phyloP scores from a whole-genome alignment of 2,797 vertebrate species.

The Enteromius argenteus region DNA sequence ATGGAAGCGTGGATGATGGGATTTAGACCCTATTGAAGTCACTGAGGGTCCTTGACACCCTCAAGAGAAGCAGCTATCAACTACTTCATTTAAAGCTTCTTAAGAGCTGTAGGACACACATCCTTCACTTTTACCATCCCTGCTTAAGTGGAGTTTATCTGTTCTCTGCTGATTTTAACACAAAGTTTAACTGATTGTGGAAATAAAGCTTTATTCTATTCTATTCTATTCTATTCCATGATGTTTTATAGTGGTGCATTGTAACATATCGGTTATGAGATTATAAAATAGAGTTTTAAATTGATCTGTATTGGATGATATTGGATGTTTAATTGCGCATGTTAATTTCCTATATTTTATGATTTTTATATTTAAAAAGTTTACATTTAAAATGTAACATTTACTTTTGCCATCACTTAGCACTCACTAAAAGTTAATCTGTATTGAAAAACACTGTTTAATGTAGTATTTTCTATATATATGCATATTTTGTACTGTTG shows the following conservation, averaged over 20 bases:
- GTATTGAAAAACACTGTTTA: neutral
- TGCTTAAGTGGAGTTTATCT: constrained; percentile 16
- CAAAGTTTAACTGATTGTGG: neutral
- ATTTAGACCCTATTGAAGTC: constrained; percentile 90
- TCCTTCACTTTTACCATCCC: constrained; percentile 13
- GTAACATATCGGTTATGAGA: neutral
- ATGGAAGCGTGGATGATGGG: constrained; percentile 87
- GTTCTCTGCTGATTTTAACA: neutral
- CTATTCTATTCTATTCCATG: neutral
- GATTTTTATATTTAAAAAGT: neutral
- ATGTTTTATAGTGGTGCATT: neutral
- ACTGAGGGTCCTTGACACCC: constrained; percentile 81
- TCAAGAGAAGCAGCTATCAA: constrained; percentile 80
- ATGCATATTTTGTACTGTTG: neutral
- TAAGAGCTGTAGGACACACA: constrained; percentile 73
- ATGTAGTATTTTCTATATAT: too few relatives aligned
- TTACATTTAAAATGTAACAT: neutral
- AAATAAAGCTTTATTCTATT: constrained; percentile 18
- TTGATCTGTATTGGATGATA: neutral
- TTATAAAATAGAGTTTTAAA: neutral
- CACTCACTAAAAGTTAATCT: neutral
- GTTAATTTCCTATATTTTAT: neutral
- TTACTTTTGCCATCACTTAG: neutral
- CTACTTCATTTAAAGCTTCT: constrained; percentile 81
- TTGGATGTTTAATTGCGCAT: neutral